Evolutionary conservation across 37 sponge, comb jelly and placozoan genomes (phyloP).

Genomic region (Bolinopsis microptera): DNA sequence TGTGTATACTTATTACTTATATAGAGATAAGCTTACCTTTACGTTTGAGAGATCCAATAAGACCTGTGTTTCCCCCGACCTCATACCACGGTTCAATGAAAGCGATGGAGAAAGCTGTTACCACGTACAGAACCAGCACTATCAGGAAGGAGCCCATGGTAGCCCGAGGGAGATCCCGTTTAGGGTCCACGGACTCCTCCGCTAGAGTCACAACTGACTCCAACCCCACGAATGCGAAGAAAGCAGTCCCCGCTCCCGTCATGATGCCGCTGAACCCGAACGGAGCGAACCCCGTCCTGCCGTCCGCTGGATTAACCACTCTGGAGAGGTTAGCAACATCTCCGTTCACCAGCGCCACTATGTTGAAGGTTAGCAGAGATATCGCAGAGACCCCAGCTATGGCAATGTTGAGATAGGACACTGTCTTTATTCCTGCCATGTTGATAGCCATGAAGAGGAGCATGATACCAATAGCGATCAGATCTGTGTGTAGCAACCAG

Average conservation of each 20-base stretch:
- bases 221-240: conserved; percentile 45
- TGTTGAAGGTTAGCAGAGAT: background rate
- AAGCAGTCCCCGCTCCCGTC: background rate
- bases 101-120: conserved; percentile 45
- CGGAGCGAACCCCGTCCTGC: conserved; percentile 22
- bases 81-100: conserved; percentile 4
- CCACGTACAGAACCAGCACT: background rate
- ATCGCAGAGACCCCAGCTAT: background rate
- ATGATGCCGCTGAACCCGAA: conserved; percentile 8
- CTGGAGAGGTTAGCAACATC: background rate
- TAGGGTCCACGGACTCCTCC: conserved; percentile 33
- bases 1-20: too few species aligned
- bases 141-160: conserved; percentile 5
- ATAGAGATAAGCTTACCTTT: background rate
- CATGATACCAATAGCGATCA: conserved; percentile 8
- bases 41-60: background rate
- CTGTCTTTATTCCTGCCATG: background rate
- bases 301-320: background rate
- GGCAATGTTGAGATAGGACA: background rate
- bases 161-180: conserved; percentile 8
- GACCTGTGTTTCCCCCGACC: background rate
- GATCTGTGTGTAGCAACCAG: background rate
- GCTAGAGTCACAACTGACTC: conserved; percentile 29
- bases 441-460: conserved; percentile 17
- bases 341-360: background rate